Evolutionary conservation across 2,888 invertebrate species (phyloP), one percentile per base, ranked within the genome.

Genomic region (Pterobdella sp.): DNA sequence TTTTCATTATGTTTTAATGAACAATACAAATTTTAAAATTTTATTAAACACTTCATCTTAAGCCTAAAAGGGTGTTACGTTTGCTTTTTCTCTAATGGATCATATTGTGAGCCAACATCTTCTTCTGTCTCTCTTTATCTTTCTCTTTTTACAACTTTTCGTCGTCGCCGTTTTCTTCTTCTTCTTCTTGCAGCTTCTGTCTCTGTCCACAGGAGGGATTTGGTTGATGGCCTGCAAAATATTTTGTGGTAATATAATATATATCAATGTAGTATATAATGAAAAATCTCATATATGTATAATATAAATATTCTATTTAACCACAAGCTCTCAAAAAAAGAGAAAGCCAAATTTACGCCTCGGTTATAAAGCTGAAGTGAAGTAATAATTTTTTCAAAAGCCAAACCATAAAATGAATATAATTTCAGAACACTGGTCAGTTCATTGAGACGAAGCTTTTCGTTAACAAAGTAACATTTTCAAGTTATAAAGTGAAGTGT

Each of bases 101-200:
- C 22, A 73, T 31, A 52, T 22, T 18, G 49, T 64, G 14, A 31
- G n/a, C 69, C 35, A 73, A 42, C 37, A 73, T 31, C 63, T 63
- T 42, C 42, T 32, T 63, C 64, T 71, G 60, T 69, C 63, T 42
- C 56, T 73, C 31, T 49, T 63, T 42, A n/a, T n/a, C 60, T 37
- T 69, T 64, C 32, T 42, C 60, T 22, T 67, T 37, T 67, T 67
- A n/a, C 35, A 49, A 10, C 42, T 68, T 63, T 34, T 73, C 35
- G 35, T 70, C 60, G 26, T 71, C 65, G 42, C 70, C 32, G 66
- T 14, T 29, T 32, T 35, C 1, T 10, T 68, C 10, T 35, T 68
- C 37, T 4, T 65, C 2, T 34, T 3, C 34, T 35, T 65, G 32
- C 65, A 35, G 2, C 34, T 35, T 26, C n/a, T 63, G 7, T 63